phyloP scores from a whole-genome alignment of 2,888 invertebrate species.

The Uloborus plumipes region DNA sequence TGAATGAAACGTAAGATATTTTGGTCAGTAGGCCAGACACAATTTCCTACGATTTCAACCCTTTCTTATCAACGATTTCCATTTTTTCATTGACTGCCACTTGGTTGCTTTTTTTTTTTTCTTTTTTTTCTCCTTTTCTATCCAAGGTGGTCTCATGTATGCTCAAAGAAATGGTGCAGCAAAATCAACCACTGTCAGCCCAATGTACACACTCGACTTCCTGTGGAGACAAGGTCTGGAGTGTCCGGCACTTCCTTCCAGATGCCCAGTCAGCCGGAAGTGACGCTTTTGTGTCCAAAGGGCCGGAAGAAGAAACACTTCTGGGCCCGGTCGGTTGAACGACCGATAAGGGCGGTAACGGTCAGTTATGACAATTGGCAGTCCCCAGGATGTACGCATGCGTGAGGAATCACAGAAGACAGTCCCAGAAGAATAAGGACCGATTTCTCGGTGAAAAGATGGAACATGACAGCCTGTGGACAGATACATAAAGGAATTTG shows the following conservation, averaged over 20 bases:
- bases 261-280: slow-evolving; percentile 49
- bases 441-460: background rate
- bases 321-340: slow-evolving; percentile 15
- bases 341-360: slow-evolving; percentile 16
- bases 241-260: slow-evolving; percentile 52
- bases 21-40: too few species aligned
- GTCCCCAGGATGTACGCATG: background rate
- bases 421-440: background rate
- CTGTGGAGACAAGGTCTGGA: slow-evolving; percentile 7
- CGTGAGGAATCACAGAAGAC: background rate
- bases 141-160: too few species aligned
- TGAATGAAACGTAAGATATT: too few species aligned
- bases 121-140: too few species aligned
- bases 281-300: slow-evolving; percentile 26
- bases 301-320: slow-evolving; percentile 11
- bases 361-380: slow-evolving; percentile 12
- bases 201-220: too few species aligned
- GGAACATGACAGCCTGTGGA: background rate
- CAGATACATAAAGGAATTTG: too few species aligned
- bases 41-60: too few species aligned
- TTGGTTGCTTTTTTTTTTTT: too few species aligned
- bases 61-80: too few species aligned
- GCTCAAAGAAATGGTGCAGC: too few species aligned
- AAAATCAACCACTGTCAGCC: too few species aligned
- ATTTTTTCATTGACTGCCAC: too few species aligned